A percentile compares a stretch with the other conserved stretches of the same genome.
phyloP scores from a whole-genome alignment of 1,140 invertebrate species.

The Drosophila lacertosa region DNA sequence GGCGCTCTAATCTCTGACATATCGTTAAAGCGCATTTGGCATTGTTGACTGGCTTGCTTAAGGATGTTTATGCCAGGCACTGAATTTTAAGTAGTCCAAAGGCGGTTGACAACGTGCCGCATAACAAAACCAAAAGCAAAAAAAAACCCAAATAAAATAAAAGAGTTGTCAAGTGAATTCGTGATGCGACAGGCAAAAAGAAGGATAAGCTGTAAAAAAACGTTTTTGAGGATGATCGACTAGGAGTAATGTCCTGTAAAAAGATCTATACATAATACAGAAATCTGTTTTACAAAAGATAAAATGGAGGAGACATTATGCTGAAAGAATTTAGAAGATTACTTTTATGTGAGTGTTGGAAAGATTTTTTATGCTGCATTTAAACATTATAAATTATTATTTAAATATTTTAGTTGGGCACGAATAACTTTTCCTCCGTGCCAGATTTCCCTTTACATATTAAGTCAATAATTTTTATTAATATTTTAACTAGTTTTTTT shows the following conservation, averaged over 20 bases:
- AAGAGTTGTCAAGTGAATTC: constrained; percentile 81
- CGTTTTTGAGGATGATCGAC: neutral
- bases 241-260: neutral
- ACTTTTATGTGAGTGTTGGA: too few relatives aligned
- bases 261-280: too few relatives aligned
- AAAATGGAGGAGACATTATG: too few relatives aligned
- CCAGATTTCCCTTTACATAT: too few relatives aligned
- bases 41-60: constrained; percentile 67
- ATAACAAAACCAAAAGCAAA: constrained; percentile 9
- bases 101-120: constrained; percentile 50
- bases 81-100: constrained; percentile 73
- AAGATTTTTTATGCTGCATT: too few relatives aligned
- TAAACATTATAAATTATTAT: too few relatives aligned
- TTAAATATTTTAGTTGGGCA: too few relatives aligned
- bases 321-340: too few relatives aligned
- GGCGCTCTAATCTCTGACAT: constrained; percentile 74
- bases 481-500: too few relatives aligned
- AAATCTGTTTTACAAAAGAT: too few relatives aligned
- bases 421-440: too few relatives aligned
- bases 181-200: constrained; percentile 52
- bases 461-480: too few relatives aligned
- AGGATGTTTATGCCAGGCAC: constrained; percentile 74
- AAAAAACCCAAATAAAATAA: constrained; percentile 32
- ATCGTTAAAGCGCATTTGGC: constrained; percentile 74
- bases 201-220: constrained; percentile 8